phyloP scores from a whole-genome alignment of 2,888 invertebrate species.

The Andrena minutula region DNA sequence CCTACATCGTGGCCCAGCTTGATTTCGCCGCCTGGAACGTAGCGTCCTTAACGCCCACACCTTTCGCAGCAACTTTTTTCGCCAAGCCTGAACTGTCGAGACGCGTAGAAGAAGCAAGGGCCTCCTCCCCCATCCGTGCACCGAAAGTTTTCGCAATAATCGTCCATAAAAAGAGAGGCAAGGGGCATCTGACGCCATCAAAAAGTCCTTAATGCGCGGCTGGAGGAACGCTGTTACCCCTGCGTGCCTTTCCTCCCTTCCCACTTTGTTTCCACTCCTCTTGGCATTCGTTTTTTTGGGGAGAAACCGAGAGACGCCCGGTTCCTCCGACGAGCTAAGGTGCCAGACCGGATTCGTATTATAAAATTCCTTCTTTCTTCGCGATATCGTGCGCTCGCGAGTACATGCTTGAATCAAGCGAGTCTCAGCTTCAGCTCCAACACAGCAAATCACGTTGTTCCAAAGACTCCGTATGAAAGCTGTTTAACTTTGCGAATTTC shows the following conservation, averaged over 20 bases:
- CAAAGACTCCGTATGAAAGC: not conserved
- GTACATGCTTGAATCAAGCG: slow-evolving; percentile 4
- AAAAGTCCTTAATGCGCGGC: slow-evolving; percentile 65
- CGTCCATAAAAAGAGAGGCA: slow-evolving; percentile 59
- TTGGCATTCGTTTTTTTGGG: slow-evolving; percentile 6
- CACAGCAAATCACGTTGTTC: not conserved
- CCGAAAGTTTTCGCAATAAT: slow-evolving; percentile 66
- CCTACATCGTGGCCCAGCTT: not conserved
- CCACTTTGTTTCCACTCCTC: slow-evolving; percentile 3
- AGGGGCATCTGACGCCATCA: slow-evolving; percentile 67
- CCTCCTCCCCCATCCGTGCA: slow-evolving; percentile 5
- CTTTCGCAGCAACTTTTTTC: slow-evolving; percentile 1
- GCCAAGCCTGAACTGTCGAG: not conserved
- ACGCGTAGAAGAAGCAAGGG: not conserved
- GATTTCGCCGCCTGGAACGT: slow-evolving; percentile 8
- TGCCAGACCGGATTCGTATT: slow-evolving; percentile 57
- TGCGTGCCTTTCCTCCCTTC: not conserved
- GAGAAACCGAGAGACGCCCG: not conserved
- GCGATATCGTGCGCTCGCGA: slow-evolving; percentile 50
- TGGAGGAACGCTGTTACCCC: slow-evolving; percentile 1
- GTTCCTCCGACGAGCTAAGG: not conserved
- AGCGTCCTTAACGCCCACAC: slow-evolving; percentile 14
- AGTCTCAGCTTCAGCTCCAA: not conserved
- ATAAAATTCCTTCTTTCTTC: slow-evolving; percentile 41
- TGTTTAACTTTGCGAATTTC: slow-evolving; percentile 1